Conservation (phyloP, 2,113 vertebrate genomes). For the Silurus glanis region DNA sequence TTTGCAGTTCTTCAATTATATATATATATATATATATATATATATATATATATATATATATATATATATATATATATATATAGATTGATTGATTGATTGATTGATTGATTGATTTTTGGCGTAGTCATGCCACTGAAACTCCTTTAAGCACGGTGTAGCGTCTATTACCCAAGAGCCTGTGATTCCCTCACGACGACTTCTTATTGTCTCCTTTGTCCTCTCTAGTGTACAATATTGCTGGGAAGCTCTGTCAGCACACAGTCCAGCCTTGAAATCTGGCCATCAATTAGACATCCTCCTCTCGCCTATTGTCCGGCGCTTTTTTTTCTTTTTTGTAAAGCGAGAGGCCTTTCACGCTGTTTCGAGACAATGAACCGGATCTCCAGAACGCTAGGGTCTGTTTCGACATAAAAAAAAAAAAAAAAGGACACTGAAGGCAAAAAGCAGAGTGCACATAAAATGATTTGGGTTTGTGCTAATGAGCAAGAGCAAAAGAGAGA, state of each 20-base stretch:
- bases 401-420: neutral
- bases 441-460: neutral
- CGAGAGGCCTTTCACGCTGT: constrained; percentile 9
- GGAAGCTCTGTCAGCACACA: constrained; percentile 52
- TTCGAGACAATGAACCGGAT: neutral
- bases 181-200: constrained; percentile 41
- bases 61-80: too few relatives aligned
- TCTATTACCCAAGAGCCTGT: constrained; percentile 29
- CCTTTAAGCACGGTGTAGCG: neutral
- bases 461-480: constrained; percentile 20
- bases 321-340: neutral
- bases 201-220: constrained; percentile 52
- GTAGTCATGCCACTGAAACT: neutral
- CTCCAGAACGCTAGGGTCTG: constrained; percentile 1
- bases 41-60: too few relatives aligned
- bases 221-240: constrained; percentile 48
- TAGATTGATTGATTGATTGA: too few relatives aligned
- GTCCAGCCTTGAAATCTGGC: constrained; percentile 40
- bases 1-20: neutral
- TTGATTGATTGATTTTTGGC: neutral
- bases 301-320: neutral
- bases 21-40: too few relatives aligned
- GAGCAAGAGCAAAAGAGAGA: neutral
- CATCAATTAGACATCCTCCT: constrained; percentile 47
- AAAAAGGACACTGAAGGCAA: neutral